These are phyloP conservation scores for Spheniscus humboldti DNA, from an alignment of 2,797 vertebrate species.

Conservation along the genomic window DNA sequence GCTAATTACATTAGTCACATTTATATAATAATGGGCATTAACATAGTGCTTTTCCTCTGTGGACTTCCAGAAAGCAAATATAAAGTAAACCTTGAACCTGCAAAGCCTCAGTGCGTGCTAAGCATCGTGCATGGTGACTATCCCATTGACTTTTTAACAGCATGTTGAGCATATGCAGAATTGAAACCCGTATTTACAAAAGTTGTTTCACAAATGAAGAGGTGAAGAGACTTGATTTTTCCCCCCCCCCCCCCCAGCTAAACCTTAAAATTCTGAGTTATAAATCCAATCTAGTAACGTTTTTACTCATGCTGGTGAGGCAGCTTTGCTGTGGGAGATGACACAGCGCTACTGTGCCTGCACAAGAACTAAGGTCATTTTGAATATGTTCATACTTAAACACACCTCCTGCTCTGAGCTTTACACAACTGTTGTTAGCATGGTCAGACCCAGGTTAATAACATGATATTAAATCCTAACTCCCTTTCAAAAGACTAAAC, in stretches of 20 bases:
- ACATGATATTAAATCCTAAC: not conserved
- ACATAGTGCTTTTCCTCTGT: not conserved
- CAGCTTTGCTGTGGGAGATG: not conserved
- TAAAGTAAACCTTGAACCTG: not conserved
- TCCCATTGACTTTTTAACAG: not conserved
- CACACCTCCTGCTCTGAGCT: not conserved
- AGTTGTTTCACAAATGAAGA: not conserved
- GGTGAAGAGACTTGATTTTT: not conserved
- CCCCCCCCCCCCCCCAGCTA: not conserved
- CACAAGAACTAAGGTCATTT: not conserved
- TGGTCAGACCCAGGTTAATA: not conserved
- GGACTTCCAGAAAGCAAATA: not conserved
- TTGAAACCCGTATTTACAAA: not conserved
- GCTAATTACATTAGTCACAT: not conserved
- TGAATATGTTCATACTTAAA: not conserved
- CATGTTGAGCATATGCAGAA: not conserved
- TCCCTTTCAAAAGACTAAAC: not conserved
- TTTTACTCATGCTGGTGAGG: not conserved
- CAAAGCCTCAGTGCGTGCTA: not conserved
- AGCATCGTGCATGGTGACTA: not conserved
- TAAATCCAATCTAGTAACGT: not conserved
- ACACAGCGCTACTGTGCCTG: not conserved
- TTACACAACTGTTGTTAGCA: not conserved
- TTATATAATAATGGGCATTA: not conserved
- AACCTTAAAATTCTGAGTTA: not conserved